Evolutionary conservation across 1,140 invertebrate genomes (phyloP), one percentile per base, ranked within the genome.

Genomic region (Apis dorsata): DNA sequence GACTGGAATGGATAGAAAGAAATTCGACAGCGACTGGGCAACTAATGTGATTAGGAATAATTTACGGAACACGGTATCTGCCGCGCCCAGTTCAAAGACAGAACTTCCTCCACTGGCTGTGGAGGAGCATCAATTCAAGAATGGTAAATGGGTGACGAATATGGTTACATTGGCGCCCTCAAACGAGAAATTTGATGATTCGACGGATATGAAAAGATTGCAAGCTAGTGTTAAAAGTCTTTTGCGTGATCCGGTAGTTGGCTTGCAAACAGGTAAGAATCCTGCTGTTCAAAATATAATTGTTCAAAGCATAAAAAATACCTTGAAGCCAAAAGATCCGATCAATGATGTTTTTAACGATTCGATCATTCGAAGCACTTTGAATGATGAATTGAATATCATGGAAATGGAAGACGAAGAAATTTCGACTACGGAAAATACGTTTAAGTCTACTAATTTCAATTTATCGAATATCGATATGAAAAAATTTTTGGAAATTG

Each of bases 271-370:
- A 8, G 84, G 80, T 1, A 83, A 66, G 11, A 62, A 90, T 4
- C 83, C 79, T 0, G 34, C 88, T 1, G 83, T 92, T 0, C 88
- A 90, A 62, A 93, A 90, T 59, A 88, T 93, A 17, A 91, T 93
- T 5, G 83, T 93, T 0, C 83, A 91, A 65, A 86, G 91, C 28
- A 55, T 92, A 1, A 89, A 87, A 63, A 79, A 88, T 68, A 75
- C 55, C 4, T 85, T 92, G 3, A 75, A 79, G 24, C 77, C 12
- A 57, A 73, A 69, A 60, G 88, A 87, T 55, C 0, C 44, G 34
- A 80, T 11, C 75, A 84, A 71, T 75, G 76, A 83, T 5, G 24
- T 69, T 24, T 24, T 34, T 17, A 8, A 89, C 19, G 87, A 92
- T 62, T 65, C 85, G 0, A 74, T 86, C 2, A 90, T 92, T 57